Percentiles rank a stretch among this genome's conserved stretches.
Conservation (phyloP, 2,113 vertebrate species). For the Gobiocypris rarus region DNA sequence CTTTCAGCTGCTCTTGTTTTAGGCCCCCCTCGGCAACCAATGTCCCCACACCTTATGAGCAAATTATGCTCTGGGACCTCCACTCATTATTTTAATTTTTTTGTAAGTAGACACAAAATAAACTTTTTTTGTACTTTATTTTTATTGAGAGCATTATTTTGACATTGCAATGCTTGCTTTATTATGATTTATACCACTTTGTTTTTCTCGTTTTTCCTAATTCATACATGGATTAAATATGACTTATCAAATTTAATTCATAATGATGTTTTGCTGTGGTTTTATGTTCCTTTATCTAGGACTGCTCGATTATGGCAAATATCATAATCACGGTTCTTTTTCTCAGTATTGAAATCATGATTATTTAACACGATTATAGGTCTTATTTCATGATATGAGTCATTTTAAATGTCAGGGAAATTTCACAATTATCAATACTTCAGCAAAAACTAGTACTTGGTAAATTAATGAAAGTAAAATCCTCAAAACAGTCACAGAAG, state of each 20-base stretch:
- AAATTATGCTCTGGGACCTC: constrained; percentile 21
- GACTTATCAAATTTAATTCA: not conserved
- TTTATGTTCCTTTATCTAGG: not conserved
- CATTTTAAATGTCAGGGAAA: too few relatives aligned
- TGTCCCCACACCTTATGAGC: not conserved
- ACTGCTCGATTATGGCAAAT: too few relatives aligned
- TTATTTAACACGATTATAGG: too few relatives aligned
- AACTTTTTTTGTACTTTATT: not conserved
- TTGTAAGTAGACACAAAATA: not conserved
- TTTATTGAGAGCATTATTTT: not conserved
- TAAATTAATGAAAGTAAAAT: too few relatives aligned
- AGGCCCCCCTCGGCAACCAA: not conserved
- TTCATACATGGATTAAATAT: too few relatives aligned
- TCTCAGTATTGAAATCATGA: too few relatives aligned
- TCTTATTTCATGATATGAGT: too few relatives aligned
- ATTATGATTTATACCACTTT: not conserved
- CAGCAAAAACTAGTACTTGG: too few relatives aligned
- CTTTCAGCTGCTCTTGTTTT: constrained; percentile 39
- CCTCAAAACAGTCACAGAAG: too few relatives aligned
- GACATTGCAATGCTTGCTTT: not conserved
- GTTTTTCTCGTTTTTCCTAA: not conserved
- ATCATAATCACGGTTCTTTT: too few relatives aligned
- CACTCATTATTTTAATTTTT: constrained; percentile 1
- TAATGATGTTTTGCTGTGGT: not conserved
- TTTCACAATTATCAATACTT: too few relatives aligned